Conservation (phyloP, 2,888 invertebrate genomes). For the Andrena trimmerana region DNA sequence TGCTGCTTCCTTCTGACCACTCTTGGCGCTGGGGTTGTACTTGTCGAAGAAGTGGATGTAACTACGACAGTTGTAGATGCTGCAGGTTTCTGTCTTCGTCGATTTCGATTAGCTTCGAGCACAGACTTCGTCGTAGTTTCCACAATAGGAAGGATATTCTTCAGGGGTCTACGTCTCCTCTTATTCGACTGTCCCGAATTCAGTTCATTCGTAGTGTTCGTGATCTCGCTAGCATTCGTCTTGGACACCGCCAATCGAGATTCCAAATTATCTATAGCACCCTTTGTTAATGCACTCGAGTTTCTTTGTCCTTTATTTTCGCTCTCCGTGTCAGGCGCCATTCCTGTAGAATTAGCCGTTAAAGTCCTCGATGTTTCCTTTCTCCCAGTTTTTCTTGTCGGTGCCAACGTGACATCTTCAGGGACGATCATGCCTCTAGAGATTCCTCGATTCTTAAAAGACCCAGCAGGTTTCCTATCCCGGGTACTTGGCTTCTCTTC, state of each 20-base stretch:
- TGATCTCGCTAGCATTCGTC: not conserved
- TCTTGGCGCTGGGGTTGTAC: constrained; percentile 19
- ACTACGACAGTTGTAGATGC: constrained; percentile 39
- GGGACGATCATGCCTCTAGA: constrained; percentile 50
- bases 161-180: constrained; percentile 39
- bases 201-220: not conserved
- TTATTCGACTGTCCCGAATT: constrained; percentile 11
- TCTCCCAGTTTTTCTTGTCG: constrained; percentile 2
- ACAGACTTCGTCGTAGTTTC: constrained; percentile 6
- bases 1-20: constrained; percentile 21
- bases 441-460: constrained; percentile 3
- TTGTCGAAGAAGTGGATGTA: not conserved
- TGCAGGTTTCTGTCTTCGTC: constrained; percentile 49
- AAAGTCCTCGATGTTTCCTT: not conserved
- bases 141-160: constrained; percentile 1
- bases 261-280: constrained; percentile 5
- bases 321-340: not conserved
- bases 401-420: constrained; percentile 51
- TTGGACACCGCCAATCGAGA: not conserved
- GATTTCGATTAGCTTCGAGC: constrained; percentile 26
- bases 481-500: not conserved
- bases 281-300: constrained; percentile 4
- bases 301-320: not conserved
- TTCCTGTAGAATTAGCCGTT: not conserved
- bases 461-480: not conserved